phyloP scores from a whole-genome alignment of 2,888 invertebrate species.

The Cosmorhoe ocellata region DNA sequence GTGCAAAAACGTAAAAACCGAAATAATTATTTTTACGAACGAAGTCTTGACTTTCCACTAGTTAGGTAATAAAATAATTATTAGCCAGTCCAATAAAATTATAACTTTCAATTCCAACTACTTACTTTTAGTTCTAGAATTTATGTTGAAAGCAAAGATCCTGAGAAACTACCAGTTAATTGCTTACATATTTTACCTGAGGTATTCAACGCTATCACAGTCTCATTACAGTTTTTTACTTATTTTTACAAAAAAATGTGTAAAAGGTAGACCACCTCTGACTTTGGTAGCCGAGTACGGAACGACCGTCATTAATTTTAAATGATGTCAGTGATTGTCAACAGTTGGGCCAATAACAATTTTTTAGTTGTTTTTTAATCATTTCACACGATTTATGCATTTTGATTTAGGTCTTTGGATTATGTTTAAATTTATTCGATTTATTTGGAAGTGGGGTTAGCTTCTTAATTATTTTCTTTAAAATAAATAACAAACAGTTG shows the following conservation, averaged over 20 bases:
- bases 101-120: constrained; percentile 23
- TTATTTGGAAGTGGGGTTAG: constrained; percentile 29
- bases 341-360: constrained; percentile 59
- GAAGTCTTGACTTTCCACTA: too few relatives aligned
- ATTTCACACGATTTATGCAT: constrained; percentile 67
- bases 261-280: constrained; percentile 77
- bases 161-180: constrained; percentile 42
- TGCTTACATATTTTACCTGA: constrained; percentile 64
- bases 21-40: too few relatives aligned
- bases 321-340: constrained; percentile 74
- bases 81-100: constrained; percentile 23
- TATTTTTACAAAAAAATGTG: constrained; percentile 35
- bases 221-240: constrained; percentile 39
- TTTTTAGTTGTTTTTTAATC: constrained; percentile 56
- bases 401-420: constrained; percentile 52
- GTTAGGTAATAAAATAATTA: constrained; percentile 10
- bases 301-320: constrained; percentile 75
- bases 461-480: constrained; percentile 29
- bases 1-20: too few relatives aligned
- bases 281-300: constrained; percentile 68
- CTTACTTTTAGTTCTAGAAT: constrained; percentile 25
- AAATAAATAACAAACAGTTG: constrained; percentile 6
- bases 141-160: constrained; percentile 22
- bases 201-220: constrained; percentile 53
- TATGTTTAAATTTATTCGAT: constrained; percentile 42